These are phyloP conservation scores for Antennarius striatus DNA, from an alignment of 2,113 vertebrate genomes.

Conservation along the genomic window DNA sequence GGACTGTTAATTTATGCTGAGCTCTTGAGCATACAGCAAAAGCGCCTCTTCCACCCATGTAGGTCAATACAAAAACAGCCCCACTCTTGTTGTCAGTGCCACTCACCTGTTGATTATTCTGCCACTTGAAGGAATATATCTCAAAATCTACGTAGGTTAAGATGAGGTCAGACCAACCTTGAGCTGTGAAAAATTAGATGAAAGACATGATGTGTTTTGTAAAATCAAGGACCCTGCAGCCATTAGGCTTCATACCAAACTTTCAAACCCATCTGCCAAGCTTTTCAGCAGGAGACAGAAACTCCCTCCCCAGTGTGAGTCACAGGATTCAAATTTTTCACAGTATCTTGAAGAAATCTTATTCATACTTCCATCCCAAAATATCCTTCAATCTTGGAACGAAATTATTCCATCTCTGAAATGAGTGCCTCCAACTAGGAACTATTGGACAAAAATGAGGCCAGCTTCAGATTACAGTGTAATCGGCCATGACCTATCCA, in stretches of 20 bases:
- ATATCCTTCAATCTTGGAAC: background rate
- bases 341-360: background rate
- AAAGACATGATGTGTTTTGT: conserved; percentile 11
- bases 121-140: conserved; percentile 39
- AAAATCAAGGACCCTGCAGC: conserved; percentile 11
- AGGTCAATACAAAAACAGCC: conserved; percentile 61
- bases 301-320: background rate
- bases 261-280: background rate
- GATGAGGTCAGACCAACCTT: conserved; percentile 58
- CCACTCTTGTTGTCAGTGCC: conserved; percentile 58
- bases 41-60: conserved; percentile 47
- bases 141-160: conserved; percentile 55
- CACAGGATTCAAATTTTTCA: conserved; percentile 3
- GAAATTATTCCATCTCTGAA: background rate
- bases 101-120: conserved; percentile 60
- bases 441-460: no score
- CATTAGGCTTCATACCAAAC: conserved; percentile 1
- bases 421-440: background rate
- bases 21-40: conserved; percentile 40
- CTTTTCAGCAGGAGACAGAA: conserved; percentile 10
- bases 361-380: background rate
- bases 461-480: no score
- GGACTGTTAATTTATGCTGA: background rate
- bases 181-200: conserved; percentile 21
- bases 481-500: background rate